phyloP scores from a whole-genome alignment of 2,888 invertebrate genomes.

The Agrypnus murinus region DNA sequence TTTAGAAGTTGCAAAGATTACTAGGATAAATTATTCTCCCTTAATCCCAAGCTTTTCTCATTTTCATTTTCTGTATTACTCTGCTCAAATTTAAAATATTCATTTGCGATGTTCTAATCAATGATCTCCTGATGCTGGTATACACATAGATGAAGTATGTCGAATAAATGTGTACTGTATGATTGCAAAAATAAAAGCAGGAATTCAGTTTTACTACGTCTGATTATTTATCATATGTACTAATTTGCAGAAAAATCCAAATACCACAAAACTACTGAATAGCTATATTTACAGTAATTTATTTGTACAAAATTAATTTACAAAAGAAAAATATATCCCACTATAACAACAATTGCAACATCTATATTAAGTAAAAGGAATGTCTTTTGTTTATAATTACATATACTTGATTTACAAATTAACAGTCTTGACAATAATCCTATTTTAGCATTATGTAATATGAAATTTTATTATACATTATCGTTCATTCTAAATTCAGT shows the following conservation, averaged over 20 bases:
- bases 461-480: constrained; percentile 18
- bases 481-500: constrained; percentile 72
- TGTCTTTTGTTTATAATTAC: neutral
- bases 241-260: constrained; percentile 6
- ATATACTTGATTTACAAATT: neutral
- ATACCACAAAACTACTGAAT: constrained; percentile 1
- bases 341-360: constrained; percentile 9
- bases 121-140: constrained; percentile 65
- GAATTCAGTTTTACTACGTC: constrained; percentile 64
- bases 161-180: constrained; percentile 68
- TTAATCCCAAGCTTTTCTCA: constrained; percentile 62
- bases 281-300: constrained; percentile 24
- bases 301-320: constrained; percentile 23
- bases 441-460: neutral
- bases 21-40: constrained; percentile 66
- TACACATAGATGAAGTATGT: constrained; percentile 67
- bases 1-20: constrained; percentile 64
- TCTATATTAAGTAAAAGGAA: neutral
- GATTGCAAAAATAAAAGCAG: constrained; percentile 68
- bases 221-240: constrained; percentile 39
- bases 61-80: constrained; percentile 55
- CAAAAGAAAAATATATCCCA: constrained; percentile 3
- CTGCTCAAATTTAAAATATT: constrained; percentile 58
- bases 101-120: constrained; percentile 59
- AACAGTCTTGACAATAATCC: constrained; percentile 18